Evolutionary conservation across 2,113 vertebrate genomes (phyloP).

Genomic region (Penelope pileata): DNA sequence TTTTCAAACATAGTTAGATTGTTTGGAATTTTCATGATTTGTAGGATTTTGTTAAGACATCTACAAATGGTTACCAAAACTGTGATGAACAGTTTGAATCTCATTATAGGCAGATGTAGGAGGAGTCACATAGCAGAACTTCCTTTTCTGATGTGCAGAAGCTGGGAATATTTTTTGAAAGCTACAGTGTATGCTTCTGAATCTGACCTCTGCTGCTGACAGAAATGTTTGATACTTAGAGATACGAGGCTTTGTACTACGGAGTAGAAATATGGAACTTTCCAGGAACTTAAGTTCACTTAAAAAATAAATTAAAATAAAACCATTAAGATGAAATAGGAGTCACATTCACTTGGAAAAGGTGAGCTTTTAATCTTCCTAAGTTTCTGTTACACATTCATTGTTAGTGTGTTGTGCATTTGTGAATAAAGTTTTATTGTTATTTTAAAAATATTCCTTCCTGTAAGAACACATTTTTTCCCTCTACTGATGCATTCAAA

Average conservation of each 20-base stretch:
- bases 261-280: accelerated
- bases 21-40: not conserved
- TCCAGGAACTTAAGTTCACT: not conserved
- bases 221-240: not conserved
- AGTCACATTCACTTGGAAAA: not conserved
- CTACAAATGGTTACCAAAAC: not conserved
- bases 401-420: not conserved
- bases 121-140: not conserved
- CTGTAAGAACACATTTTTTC: not conserved
- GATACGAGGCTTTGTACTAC: accelerated
- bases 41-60: not conserved
- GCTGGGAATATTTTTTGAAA: not conserved
- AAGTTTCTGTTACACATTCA: accelerated
- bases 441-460: not conserved
- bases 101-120: not conserved
- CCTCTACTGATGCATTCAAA: not conserved
- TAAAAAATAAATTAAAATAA: not conserved
- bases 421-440: not conserved
- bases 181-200: accelerated
- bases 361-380: not conserved
- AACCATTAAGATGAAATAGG: not conserved
- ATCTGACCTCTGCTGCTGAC: not conserved
- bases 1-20: not conserved
- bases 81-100: not conserved
- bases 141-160: not conserved